These are phyloP conservation scores for Tiliacea aurago DNA, from an alignment of 2,888 invertebrate genomes.

Conservation along the genomic window DNA sequence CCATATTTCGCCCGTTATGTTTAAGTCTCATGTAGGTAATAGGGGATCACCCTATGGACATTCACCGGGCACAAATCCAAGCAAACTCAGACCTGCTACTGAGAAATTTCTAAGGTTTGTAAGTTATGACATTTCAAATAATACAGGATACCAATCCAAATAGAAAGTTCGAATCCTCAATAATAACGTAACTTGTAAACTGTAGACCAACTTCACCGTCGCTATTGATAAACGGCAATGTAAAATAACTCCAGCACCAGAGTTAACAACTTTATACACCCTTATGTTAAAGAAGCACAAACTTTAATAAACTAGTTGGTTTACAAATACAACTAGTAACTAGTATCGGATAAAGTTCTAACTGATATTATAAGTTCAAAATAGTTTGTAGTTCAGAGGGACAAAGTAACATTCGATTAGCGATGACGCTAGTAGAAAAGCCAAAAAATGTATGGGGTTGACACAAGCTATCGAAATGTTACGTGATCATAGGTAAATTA, in stretches of 20 bases:
- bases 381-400: neutral
- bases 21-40: too few species aligned
- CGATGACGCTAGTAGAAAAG: too few species aligned
- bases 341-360: conserved; percentile 1
- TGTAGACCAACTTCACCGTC: neutral
- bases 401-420: too few species aligned
- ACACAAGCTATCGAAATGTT: too few species aligned
- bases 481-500: too few species aligned
- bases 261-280: conserved; percentile 5
- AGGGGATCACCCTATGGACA: too few species aligned
- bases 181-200: neutral
- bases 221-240: neutral
- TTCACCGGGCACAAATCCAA: too few species aligned
- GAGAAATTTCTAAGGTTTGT: neutral
- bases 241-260: conserved; percentile 5
- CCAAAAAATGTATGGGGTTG: too few species aligned
- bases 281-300: neutral
- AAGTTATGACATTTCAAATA: neutral
- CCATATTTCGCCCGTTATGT: too few species aligned
- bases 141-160: neutral
- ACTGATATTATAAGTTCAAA: neutral
- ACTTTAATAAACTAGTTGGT: conserved; percentile 30
- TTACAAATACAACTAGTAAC: conserved; percentile 16
- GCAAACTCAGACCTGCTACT: too few species aligned
- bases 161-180: conserved; percentile 5